Evolutionary conservation across 2,113 vertebrate genomes (phyloP).

Genomic region (Lasiurus borealis): DNA sequence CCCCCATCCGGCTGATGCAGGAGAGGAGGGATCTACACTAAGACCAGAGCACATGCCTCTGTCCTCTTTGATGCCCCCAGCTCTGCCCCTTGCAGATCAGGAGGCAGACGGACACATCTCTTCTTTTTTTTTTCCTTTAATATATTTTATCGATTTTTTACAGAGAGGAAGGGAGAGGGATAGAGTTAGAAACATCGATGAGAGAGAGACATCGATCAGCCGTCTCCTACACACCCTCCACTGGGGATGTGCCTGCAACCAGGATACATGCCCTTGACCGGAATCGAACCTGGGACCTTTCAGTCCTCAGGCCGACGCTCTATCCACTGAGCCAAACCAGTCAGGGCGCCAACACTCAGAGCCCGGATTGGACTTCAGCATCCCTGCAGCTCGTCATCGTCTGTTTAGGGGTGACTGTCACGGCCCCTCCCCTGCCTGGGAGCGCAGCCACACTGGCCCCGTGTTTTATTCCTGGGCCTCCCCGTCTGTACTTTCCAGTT

Average conservation of each 20-base stretch:
- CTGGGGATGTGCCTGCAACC: too few species aligned
- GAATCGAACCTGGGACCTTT: too few species aligned
- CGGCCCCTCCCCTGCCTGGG: background rate
- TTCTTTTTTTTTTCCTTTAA: background rate
- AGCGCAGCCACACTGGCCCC: background rate
- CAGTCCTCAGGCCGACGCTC: too few species aligned
- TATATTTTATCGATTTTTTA: too few species aligned
- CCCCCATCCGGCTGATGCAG: background rate
- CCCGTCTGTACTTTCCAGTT: background rate
- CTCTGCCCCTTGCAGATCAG: background rate
- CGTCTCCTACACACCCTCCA: too few species aligned
- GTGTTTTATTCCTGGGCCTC: background rate
- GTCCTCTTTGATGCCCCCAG: background rate
- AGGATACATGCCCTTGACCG: too few species aligned
- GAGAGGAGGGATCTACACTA: background rate
- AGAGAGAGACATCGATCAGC: too few species aligned
- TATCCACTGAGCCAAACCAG: too few species aligned
- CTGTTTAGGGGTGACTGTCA: background rate
- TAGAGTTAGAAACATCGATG: too few species aligned
- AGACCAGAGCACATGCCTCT: conserved; percentile 23
- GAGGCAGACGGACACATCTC: conserved; percentile 56
- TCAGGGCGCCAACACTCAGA: conserved; percentile 7
- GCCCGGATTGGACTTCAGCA: background rate
- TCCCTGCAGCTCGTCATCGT: background rate
- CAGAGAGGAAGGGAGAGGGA: too few species aligned